phyloP scores from a whole-genome alignment of 2,888 invertebrate species.

The Brachycybe producta region DNA sequence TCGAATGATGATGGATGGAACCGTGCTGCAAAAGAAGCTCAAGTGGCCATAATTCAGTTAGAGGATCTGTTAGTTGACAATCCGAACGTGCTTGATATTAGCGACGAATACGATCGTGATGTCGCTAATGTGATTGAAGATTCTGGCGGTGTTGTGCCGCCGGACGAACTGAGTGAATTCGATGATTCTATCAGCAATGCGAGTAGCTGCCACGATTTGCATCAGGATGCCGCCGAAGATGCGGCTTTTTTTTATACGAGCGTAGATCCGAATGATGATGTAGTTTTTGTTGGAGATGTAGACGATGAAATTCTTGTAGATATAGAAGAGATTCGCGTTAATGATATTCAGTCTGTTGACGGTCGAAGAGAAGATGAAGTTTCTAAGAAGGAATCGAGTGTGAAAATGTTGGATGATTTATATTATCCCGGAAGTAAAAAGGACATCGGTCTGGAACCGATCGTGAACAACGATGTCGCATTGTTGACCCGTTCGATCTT shows the following conservation, averaged over 20 bases:
- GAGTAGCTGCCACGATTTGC: not conserved
- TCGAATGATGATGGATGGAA: conserved; percentile 5
- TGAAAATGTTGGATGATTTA: not conserved
- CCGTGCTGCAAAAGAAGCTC: not conserved
- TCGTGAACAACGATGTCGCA: too few relatives aligned
- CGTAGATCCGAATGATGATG: not conserved
- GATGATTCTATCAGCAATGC: conserved; percentile 14
- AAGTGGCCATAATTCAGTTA: conserved; percentile 13
- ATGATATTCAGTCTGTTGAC: too few relatives aligned
- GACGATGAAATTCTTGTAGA: too few relatives aligned
- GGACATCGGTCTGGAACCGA: not conserved
- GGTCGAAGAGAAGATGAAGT: too few relatives aligned
- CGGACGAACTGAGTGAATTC: conserved; percentile 22
- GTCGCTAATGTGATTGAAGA: not conserved
- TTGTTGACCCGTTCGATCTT: not conserved
- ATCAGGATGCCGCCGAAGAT: not conserved
- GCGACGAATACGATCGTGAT: not conserved
- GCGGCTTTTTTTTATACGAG: not conserved
- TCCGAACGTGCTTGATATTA: not conserved
- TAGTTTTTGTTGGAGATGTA: too few relatives aligned
- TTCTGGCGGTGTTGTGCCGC: conserved; percentile 20
- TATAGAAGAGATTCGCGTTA: too few relatives aligned
- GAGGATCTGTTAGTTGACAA: not conserved
- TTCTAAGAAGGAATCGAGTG: too few relatives aligned
- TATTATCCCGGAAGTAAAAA: not conserved